Conservation (phyloP, 1,140 invertebrate species). For the Ditylenchus dipsaci region DNA sequence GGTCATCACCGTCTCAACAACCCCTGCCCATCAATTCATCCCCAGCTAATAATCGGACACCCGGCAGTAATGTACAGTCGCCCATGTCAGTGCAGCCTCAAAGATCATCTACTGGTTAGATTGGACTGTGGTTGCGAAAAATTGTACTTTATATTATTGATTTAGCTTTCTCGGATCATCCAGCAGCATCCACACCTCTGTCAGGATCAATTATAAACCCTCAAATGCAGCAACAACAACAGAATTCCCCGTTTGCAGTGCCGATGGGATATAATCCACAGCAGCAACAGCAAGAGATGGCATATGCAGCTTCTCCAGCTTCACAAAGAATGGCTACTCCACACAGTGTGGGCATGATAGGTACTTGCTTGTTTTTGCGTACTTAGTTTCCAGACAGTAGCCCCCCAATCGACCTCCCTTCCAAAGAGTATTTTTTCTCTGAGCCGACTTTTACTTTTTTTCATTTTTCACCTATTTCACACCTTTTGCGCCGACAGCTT, state of each 20-base stretch:
- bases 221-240: not conserved
- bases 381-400: too few relatives aligned
- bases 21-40: not conserved
- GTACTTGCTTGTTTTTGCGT: too few relatives aligned
- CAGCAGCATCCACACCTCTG: too few relatives aligned
- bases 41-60: not conserved
- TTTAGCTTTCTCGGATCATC: too few relatives aligned
- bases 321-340: conserved; percentile 9
- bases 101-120: too few relatives aligned
- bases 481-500: too few relatives aligned
- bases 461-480: too few relatives aligned
- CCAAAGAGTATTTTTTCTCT: too few relatives aligned
- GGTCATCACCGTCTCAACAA: not conserved
- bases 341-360: conserved; percentile 1
- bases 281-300: not conserved
- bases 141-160: too few relatives aligned
- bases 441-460: too few relatives aligned
- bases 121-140: too few relatives aligned
- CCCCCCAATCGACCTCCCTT: too few relatives aligned
- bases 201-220: not conserved
- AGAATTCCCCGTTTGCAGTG: not conserved
- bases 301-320: not conserved
- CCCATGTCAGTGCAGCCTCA: not conserved
- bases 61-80: not conserved
- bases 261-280: not conserved